Percentiles rank a stretch among this genome's conserved stretches.
Conservation (phyloP, 2,113 vertebrate species). For the Neodon shergylaensis region DNA sequence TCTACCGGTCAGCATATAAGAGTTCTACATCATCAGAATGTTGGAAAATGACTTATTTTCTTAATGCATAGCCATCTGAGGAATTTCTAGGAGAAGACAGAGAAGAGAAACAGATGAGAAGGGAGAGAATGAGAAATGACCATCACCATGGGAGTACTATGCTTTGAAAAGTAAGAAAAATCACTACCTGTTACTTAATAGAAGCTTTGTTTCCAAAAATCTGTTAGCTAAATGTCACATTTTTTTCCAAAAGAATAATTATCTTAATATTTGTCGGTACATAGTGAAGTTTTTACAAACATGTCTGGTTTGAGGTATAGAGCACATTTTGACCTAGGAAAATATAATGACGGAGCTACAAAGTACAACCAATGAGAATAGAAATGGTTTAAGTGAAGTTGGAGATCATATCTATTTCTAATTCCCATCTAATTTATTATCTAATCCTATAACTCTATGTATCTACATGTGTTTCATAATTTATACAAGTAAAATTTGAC, state of each 20-base stretch:
- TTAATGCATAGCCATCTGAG: neutral
- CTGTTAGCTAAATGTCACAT: neutral
- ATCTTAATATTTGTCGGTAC: neutral
- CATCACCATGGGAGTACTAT: neutral
- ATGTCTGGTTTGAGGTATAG: neutral
- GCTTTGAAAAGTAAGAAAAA: slow-evolving; percentile 4
- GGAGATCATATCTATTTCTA: neutral
- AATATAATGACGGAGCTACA: neutral
- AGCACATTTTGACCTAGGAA: neutral
- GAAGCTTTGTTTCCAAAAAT: neutral
- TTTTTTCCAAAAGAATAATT: neutral
- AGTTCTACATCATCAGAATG: slow-evolving; percentile 1
- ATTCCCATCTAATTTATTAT: neutral
- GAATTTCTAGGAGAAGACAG: neutral
- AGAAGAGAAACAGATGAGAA: neutral
- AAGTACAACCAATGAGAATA: neutral
- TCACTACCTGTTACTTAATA: neutral
- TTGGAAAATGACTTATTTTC: neutral
- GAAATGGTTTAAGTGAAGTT: slow-evolving; percentile 17
- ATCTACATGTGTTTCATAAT: neutral
- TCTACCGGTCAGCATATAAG: neutral
- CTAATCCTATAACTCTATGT: neutral
- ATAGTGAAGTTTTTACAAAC: neutral
- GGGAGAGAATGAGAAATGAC: neutral
- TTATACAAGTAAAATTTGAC: neutral